These are phyloP conservation scores for Thermophis baileyi DNA, from an alignment of 2,113 vertebrate species.

Conservation along the genomic window DNA sequence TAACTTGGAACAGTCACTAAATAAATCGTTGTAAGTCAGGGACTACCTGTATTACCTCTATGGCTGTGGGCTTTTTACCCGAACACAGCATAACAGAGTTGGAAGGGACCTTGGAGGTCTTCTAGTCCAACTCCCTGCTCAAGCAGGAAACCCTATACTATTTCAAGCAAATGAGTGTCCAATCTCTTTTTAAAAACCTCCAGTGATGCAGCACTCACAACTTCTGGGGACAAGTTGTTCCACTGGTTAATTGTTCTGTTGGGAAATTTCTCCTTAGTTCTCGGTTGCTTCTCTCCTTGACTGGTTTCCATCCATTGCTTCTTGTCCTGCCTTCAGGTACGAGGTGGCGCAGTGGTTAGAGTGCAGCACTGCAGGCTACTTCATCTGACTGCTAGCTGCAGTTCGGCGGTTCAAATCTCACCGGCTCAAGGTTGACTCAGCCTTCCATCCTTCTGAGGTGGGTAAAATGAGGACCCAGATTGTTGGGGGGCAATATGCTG, in stretches of 20 bases:
- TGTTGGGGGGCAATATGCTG: too few relatives aligned
- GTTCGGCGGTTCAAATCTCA: too few relatives aligned
- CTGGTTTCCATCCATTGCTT: neutral
- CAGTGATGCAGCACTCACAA: fast-evolving
- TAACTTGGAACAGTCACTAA: neutral
- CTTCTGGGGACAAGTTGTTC: neutral
- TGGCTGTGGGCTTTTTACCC: neutral
- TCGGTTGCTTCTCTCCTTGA: neutral
- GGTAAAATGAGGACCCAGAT: too few relatives aligned
- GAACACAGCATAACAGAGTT: neutral
- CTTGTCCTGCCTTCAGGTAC: neutral
- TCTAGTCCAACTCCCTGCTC: neutral
- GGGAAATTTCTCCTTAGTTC: neutral
- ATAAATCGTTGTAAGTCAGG: neutral
- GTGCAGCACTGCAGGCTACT: too few relatives aligned
- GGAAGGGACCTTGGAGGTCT: neutral
- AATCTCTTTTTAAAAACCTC: neutral
- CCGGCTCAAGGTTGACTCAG: too few relatives aligned
- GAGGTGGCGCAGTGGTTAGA: too few relatives aligned
- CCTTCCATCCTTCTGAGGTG: too few relatives aligned
- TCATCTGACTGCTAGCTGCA: too few relatives aligned
- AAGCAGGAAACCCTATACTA: neutral
- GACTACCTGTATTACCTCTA: neutral
- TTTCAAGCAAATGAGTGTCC: neutral
- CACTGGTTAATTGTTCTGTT: neutral